These are phyloP conservation scores for Spilosoma lubricipeda DNA, from an alignment of 2,888 invertebrate genomes.

Conservation along the genomic window DNA sequence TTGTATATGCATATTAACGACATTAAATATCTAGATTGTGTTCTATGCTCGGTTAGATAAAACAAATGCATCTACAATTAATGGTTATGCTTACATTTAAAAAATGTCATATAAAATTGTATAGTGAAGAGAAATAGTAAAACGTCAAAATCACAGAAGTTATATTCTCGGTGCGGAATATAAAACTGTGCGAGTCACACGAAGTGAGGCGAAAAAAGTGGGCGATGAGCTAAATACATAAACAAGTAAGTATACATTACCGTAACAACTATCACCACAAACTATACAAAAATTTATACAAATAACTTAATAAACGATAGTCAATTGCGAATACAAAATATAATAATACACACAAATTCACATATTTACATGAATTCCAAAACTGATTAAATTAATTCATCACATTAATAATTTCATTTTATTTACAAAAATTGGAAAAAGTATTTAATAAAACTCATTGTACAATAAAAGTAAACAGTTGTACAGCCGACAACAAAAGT, in stretches of 20 bases:
- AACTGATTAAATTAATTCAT: conserved; percentile 72
- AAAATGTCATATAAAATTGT: conserved; percentile 50
- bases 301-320: conserved; percentile 73
- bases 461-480: conserved; percentile 42
- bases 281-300: conserved; percentile 70
- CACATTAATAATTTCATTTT: conserved; percentile 69
- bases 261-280: conserved; percentile 31
- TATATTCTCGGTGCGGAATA: conserved; percentile 61
- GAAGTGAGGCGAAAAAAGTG: conserved; percentile 49
- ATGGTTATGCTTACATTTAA: conserved; percentile 23
- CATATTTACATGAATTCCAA: conserved; percentile 79
- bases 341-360: conserved; percentile 74
- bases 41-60: background rate
- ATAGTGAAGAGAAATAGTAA: conserved; percentile 50
- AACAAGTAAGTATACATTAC: conserved; percentile 61
- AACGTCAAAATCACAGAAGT: conserved; percentile 57
- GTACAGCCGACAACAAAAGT: conserved; percentile 34
- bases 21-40: background rate
- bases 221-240: conserved; percentile 67
- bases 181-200: conserved; percentile 60
- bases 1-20: background rate
- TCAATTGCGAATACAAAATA: conserved; percentile 69
- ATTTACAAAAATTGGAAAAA: conserved; percentile 73
- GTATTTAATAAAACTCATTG: conserved; percentile 47
- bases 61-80: conserved; percentile 15